These are phyloP conservation scores for Danio rerio DNA, from an alignment of 2,113 vertebrate species.

Conservation along the genomic window DNA sequence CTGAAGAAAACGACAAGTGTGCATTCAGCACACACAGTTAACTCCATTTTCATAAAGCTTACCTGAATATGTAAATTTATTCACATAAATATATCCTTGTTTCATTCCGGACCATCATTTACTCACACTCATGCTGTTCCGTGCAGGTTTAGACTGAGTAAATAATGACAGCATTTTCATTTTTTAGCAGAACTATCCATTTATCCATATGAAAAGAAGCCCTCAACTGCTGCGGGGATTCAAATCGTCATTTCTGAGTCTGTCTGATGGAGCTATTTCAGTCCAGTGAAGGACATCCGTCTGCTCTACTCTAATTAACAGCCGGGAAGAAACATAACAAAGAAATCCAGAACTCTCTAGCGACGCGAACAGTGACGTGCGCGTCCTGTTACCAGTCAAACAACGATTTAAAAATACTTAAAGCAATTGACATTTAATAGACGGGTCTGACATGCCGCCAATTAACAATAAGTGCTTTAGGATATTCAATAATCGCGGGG, in stretches of 20 bases:
- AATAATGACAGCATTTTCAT: neutral
- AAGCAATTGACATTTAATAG: constrained; percentile 41
- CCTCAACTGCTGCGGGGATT: neutral
- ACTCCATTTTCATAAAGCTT: too few relatives aligned
- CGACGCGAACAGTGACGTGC: neutral
- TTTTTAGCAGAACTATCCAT: neutral
- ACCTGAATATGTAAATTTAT: too few relatives aligned
- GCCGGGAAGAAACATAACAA: constrained; percentile 2
- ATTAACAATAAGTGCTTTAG: constrained; percentile 47
- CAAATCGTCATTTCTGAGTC: neutral
- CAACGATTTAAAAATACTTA: constrained; percentile 41
- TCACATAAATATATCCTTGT: too few relatives aligned
- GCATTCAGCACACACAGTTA: too few relatives aligned
- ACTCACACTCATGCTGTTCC: neutral
- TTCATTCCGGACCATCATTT: neutral
- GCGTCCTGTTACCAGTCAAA: constrained; percentile 10
- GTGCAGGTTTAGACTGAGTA: neutral
- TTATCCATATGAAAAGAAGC: neutral
- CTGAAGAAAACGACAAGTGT: too few relatives aligned
- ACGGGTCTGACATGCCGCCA: constrained; percentile 30
- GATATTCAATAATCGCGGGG: constrained; percentile 22
- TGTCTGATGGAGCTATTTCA: neutral
- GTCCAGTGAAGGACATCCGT: neutral
- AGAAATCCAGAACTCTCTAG: neutral
- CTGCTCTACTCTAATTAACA: neutral